Evolutionary conservation across 1,140 invertebrate species (phyloP).

Genomic region (Limonius californicus): DNA sequence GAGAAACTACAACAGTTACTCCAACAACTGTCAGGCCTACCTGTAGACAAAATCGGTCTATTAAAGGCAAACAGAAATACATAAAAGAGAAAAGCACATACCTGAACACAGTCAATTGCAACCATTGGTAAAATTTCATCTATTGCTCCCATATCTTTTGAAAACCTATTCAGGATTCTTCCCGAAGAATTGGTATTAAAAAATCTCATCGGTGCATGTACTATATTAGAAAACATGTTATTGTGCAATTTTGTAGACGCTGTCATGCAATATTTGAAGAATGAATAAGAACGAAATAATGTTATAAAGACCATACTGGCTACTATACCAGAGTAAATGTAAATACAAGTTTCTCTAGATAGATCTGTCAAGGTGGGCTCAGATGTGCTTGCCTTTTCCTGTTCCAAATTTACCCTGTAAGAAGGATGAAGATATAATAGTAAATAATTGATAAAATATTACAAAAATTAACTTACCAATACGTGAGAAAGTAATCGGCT

Average conservation of each 20-base stretch:
- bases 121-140: constrained; percentile 78
- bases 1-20: constrained; percentile 68
- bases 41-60: constrained; percentile 16
- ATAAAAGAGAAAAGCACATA: no score
- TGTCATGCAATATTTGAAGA: constrained; percentile 74
- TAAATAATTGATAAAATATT: no score
- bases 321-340: constrained; percentile 54
- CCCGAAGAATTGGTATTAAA: constrained; percentile 83
- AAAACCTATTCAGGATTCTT: constrained; percentile 69
- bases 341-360: constrained; percentile 39
- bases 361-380: no score
- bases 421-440: no score
- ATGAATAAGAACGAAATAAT: constrained; percentile 60
- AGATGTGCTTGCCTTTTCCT: background rate
- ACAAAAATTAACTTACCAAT: constrained; percentile 70
- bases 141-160: constrained; percentile 72
- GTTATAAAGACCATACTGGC: constrained; percentile 55
- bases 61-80: no score
- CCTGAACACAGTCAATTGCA: constrained; percentile 62
- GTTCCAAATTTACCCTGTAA: constrained; percentile 11
- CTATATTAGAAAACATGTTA: constrained; percentile 75
- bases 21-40: constrained; percentile 63
- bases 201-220: constrained; percentile 78
- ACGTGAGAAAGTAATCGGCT: constrained; percentile 75
- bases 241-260: constrained; percentile 78